Percentiles rank a stretch among this genome's conserved stretches.
Evolutionary conservation across 2,113 vertebrate species (phyloP).

Genomic region (Paramormyrops kingsleyae): DNA sequence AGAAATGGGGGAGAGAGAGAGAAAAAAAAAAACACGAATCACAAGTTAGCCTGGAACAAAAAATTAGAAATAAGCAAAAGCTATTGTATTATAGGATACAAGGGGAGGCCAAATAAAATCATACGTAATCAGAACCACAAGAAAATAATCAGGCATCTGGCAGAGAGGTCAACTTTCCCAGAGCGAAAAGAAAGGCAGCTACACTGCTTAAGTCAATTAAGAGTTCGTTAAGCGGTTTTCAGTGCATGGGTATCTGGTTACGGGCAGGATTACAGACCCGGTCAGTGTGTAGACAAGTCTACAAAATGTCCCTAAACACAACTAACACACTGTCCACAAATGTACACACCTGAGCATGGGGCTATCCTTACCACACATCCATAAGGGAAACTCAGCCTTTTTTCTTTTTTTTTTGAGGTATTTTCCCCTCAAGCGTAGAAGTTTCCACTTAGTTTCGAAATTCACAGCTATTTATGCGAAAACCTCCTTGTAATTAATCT

Average conservation of each 20-base stretch:
- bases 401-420: slow-evolving; percentile 33
- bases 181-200: slow-evolving; percentile 42
- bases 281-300: slow-evolving; percentile 38
- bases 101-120: slow-evolving; percentile 52
- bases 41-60: slow-evolving; percentile 24
- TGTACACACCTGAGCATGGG: slow-evolving; percentile 31
- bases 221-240: slow-evolving; percentile 58
- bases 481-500: slow-evolving; percentile 57
- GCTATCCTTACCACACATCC: slow-evolving; percentile 24
- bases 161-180: slow-evolving; percentile 44
- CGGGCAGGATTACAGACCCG: neutral
- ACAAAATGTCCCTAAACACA: slow-evolving; percentile 17
- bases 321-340: slow-evolving; percentile 28
- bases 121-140: slow-evolving; percentile 59
- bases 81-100: slow-evolving; percentile 50
- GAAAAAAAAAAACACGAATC: neutral
- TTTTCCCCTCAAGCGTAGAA: slow-evolving; percentile 40
- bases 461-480: slow-evolving; percentile 48
- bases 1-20: neutral
- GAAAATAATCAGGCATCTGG: slow-evolving; percentile 64
- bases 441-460: slow-evolving; percentile 49
- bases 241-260: slow-evolving; percentile 52
- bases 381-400: slow-evolving; percentile 43
- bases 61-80: slow-evolving; percentile 51
- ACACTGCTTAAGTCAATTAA: slow-evolving; percentile 61